A percentile compares a stretch with the other conserved stretches of the same genome.
These are phyloP conservation scores for Gambusia yucatana DNA, from an alignment of 2,797 vertebrate species.

Conservation along the genomic window DNA sequence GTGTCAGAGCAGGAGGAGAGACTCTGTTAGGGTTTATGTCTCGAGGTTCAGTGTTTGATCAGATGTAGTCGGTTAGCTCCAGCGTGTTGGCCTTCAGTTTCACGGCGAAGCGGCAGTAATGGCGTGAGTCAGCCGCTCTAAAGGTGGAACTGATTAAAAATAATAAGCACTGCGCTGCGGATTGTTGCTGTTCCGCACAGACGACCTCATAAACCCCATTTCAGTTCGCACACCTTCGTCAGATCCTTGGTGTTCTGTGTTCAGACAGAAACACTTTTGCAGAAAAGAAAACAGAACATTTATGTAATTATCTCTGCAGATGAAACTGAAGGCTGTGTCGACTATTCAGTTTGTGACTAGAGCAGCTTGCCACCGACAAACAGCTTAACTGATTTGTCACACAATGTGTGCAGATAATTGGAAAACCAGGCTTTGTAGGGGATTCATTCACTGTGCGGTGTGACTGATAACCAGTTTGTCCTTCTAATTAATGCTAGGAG, in stretches of 20 bases:
- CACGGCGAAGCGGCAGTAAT: background rate
- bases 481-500: background rate
- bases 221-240: background rate
- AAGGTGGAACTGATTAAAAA: background rate
- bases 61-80: background rate
- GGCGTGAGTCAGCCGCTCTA: background rate
- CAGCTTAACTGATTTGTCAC: constrained; percentile 3
- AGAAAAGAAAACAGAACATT: background rate
- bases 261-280: background rate
- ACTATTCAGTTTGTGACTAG: background rate
- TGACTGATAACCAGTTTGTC: background rate
- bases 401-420: background rate
- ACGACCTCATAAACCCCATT: constrained; percentile 1
- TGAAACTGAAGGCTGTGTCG: constrained; percentile 19
- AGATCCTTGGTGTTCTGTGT: background rate
- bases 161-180: background rate
- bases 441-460: background rate
- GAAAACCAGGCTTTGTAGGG: background rate
- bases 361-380: background rate
- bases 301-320: background rate
- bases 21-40: background rate
- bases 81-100: constrained; percentile 9
- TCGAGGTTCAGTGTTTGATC: background rate
- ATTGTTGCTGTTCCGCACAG: background rate
- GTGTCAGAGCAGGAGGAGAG: constrained; percentile 12